Percentiles rank a stretch among this genome's conserved stretches.
phyloP scores from a whole-genome alignment of 2,888 invertebrate genomes.

The Dastarcus helophoroides region DNA sequence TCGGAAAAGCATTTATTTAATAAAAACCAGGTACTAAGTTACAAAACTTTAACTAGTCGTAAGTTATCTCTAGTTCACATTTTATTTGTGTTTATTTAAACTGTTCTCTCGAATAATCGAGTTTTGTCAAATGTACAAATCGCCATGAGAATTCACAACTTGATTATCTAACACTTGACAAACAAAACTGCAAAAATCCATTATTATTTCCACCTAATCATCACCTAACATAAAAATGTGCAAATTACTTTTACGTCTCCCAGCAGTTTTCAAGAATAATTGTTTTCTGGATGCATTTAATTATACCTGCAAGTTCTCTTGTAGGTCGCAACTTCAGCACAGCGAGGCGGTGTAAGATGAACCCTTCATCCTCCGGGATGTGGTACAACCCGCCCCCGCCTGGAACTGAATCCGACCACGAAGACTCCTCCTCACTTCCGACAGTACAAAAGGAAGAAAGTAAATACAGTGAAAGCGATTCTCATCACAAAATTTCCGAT shows the following conservation, averaged over 20 bases:
- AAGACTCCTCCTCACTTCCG: neutral
- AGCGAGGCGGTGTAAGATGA: constrained; percentile 24
- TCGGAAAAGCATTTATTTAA: too few species aligned
- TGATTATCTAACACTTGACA: too few species aligned
- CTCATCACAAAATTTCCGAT: constrained; percentile 29
- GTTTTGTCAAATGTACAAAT: too few species aligned
- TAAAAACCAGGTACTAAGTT: too few species aligned
- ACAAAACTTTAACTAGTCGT: too few species aligned
- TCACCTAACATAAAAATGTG: constrained; percentile 10
- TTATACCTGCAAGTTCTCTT: constrained; percentile 42
- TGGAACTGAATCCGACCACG: constrained; percentile 30
- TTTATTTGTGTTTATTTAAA: too few species aligned
- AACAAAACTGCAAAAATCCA: too few species aligned
- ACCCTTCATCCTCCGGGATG: constrained; percentile 24
- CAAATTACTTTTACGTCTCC: constrained; percentile 9
- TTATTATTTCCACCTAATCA: too few species aligned
- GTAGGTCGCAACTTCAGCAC: constrained; percentile 33
- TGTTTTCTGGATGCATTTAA: constrained; percentile 30
- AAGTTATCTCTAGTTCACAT: too few species aligned
- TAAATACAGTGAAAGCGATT: constrained; percentile 1
- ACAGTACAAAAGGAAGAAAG: neutral
- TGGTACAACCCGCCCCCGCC: constrained; percentile 37
- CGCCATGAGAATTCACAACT: too few species aligned
- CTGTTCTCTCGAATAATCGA: too few species aligned
- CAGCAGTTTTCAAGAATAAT: constrained; percentile 22